Evolutionary conservation across 1,140 invertebrate genomes (phyloP), one percentile per base, ranked within the genome.

Genomic region (Tetramorium alpestre): DNA sequence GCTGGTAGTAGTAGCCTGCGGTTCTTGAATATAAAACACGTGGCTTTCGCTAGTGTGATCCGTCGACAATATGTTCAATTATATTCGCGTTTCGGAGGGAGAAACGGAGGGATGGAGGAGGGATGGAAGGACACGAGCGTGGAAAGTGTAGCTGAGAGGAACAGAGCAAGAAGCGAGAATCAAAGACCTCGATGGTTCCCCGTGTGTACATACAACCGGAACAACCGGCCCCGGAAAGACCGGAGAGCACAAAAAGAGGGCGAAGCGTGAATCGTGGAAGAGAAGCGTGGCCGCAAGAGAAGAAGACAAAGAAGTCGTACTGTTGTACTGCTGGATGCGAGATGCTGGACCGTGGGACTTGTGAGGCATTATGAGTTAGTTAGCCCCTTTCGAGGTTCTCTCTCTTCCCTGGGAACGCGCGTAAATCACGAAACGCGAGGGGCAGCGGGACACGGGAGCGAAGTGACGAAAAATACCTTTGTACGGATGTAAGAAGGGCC

Each of bases 141-240:
- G 58, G 78, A 81, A 81, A 81, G 78, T 72, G 78, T 70, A 73
- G 54, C 47, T 49, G 73, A 86, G 90, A 86, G 72, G 67, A 77
- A 67, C 73, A 85, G 88, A 88, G 80, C 49, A 54, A 33, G 64
- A 65, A 81, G 87, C 64, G 70, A 76, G 76, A 81, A 33, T 85
- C 33, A 87, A 75, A 84, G 56, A 33, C 69, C 47, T 73, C 80
- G 28, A 41, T 56, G 54, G 69, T 58, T 82, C 22, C 33, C 80
- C 38, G 54, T 80, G 33, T 82, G 22, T 82, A 82, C 47, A 18
- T 82, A 84, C 56, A 75, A 84, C 51, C 69, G 44, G 80, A 84
- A 84, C 80, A 84, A 84, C 69, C 80, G 69, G 54, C 80, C 69
- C 80, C 80, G 69, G 69, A 75, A 84, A 84, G 69, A 75, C 69